phyloP scores from a whole-genome alignment of 2,113 vertebrate species.

The Ranitomeya variabilis region DNA sequence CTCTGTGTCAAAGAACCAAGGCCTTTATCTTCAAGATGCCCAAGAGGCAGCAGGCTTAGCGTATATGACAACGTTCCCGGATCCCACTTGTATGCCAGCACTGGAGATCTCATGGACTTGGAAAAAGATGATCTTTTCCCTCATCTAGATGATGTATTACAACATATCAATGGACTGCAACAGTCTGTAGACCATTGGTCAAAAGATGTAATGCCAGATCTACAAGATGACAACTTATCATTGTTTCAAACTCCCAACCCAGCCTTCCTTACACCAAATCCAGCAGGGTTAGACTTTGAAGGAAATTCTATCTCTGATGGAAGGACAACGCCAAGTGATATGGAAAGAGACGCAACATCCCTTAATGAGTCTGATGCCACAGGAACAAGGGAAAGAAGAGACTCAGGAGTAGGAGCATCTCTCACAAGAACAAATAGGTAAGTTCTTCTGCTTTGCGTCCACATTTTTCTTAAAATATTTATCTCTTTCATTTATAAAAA shows the following conservation, averaged over 20 bases:
- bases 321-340: constrained; percentile 80
- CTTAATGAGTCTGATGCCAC: constrained; percentile 83
- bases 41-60: constrained; percentile 75
- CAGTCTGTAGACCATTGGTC: constrained; percentile 94
- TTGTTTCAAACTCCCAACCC: constrained; percentile 60
- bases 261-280: constrained; percentile 74
- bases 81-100: constrained; percentile 94
- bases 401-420: constrained; percentile 93
- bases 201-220: constrained; percentile 79
- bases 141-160: constrained; percentile 90
- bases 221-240: constrained; percentile 60
- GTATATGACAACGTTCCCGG: constrained; percentile 91
- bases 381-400: constrained; percentile 86
- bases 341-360: constrained; percentile 85
- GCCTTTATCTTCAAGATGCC: constrained; percentile 77
- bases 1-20: constrained; percentile 72
- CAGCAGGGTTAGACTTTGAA: constrained; percentile 89
- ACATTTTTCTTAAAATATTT: background rate
- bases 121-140: constrained; percentile 91
- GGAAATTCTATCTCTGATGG: constrained; percentile 87
- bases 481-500: background rate
- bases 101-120: constrained; percentile 90
- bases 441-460: constrained; percentile 51
- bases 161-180: constrained; percentile 88
- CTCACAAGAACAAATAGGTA: constrained; percentile 93